Conservation (phyloP, 2,797 vertebrate genomes). For the Notamacropus eugenii region DNA sequence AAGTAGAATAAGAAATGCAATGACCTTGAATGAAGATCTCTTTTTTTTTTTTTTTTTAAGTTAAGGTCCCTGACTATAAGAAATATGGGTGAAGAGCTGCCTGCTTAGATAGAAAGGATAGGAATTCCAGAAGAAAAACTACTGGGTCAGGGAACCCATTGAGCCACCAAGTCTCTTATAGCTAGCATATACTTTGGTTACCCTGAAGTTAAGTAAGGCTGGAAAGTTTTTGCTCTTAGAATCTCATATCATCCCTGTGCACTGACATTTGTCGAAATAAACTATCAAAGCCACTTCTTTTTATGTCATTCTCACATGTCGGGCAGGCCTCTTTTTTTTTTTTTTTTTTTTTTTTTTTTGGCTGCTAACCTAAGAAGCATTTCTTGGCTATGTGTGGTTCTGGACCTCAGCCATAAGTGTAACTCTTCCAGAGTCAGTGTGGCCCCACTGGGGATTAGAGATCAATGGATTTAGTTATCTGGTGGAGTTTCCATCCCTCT, state of each 20-base stretch:
- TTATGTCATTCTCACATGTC: slow-evolving; percentile 91
- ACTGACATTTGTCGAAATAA: slow-evolving; percentile 89
- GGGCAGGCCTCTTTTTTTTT: slow-evolving; percentile 85
- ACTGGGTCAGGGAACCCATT: slow-evolving; percentile 72
- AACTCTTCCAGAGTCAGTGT: slow-evolving; percentile 82
- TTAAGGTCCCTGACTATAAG: slow-evolving; percentile 76
- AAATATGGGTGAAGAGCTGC: slow-evolving; percentile 74
- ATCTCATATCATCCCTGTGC: slow-evolving; percentile 87
- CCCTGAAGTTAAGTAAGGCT: slow-evolving; percentile 81
- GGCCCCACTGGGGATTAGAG: slow-evolving; percentile 80
- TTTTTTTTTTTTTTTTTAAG: slow-evolving; percentile 64
- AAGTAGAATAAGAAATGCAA: slow-evolving; percentile 77
- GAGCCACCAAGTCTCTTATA: slow-evolving; percentile 86
- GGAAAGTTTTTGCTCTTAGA: slow-evolving; percentile 85
- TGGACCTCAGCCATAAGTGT: slow-evolving; percentile 85
- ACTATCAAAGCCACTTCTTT: slow-evolving; percentile 89
- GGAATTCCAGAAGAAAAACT: slow-evolving; percentile 76
- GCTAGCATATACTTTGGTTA: slow-evolving; percentile 84
- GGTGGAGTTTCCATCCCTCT: slow-evolving; percentile 81
- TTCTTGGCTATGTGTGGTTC: slow-evolving; percentile 87
- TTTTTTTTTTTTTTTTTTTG: slow-evolving; percentile 81
- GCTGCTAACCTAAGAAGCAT: slow-evolving; percentile 91
- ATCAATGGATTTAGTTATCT: slow-evolving; percentile 84
- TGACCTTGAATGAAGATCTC: slow-evolving; percentile 70
- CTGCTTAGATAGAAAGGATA: slow-evolving; percentile 74